A percentile compares a stretch with the other conserved stretches of the same genome.
Conservation (phyloP, 2,888 invertebrate genomes). For the Microplitis manilae region DNA sequence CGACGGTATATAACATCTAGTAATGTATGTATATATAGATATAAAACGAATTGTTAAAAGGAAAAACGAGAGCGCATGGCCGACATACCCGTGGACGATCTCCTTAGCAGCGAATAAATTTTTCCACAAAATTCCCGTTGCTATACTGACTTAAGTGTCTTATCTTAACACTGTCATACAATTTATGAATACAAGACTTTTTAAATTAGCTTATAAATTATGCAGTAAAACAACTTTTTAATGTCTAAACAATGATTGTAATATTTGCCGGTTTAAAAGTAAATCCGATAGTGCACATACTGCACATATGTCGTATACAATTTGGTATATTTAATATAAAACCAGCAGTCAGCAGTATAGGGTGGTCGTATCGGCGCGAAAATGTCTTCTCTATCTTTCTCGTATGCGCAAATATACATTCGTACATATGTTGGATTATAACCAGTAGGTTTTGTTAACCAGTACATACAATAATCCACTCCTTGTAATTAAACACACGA, state of each 20-base stretch:
- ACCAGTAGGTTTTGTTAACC: not conserved
- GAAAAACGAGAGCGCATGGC: conserved; percentile 22
- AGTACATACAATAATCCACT: not conserved
- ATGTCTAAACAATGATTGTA: not conserved
- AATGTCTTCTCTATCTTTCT: not conserved
- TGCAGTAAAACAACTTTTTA: not conserved
- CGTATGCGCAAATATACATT: not conserved
- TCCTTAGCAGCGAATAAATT: conserved; percentile 14
- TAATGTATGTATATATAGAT: not conserved
- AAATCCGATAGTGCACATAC: not conserved
- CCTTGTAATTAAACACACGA: not conserved
- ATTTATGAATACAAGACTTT: not conserved
- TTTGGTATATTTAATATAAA: not conserved
- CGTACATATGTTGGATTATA: not conserved
- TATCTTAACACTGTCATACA: not conserved
- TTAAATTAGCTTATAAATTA: not conserved
- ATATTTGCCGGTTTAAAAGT: not conserved
- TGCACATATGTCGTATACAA: not conserved
- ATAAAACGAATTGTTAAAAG: conserved; percentile 1
- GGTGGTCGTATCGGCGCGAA: conserved; percentile 1
- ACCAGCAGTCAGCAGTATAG: not conserved
- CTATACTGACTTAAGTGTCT: conserved; percentile 22
- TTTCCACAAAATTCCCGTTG: not conserved
- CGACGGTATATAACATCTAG: not conserved
- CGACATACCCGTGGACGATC: conserved; percentile 26